Evolutionary conservation across 2,888 invertebrate species (phyloP).

Genomic region (Agrotis ipsilon): DNA sequence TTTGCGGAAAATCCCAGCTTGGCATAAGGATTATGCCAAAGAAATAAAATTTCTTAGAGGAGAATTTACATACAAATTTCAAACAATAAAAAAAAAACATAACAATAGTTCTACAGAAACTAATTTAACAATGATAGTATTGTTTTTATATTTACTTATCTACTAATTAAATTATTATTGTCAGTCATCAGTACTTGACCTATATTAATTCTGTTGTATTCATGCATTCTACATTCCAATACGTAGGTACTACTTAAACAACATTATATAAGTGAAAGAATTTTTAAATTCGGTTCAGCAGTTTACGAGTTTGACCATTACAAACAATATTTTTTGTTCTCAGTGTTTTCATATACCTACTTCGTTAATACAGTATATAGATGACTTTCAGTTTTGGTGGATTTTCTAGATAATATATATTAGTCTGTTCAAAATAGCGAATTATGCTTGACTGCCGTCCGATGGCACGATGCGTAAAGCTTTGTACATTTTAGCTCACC

Average conservation of each 20-base stretch:
- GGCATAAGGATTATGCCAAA: slow-evolving; percentile 1
- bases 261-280: too few relatives aligned
- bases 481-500: slow-evolving; percentile 30
- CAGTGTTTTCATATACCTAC: too few relatives aligned
- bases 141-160: neutral
- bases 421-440: neutral
- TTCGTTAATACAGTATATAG: too few relatives aligned
- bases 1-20: neutral
- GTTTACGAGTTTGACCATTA: too few relatives aligned
- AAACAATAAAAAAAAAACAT: too few relatives aligned
- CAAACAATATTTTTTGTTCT: too few relatives aligned
- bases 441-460: slow-evolving; percentile 6
- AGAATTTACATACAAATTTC: too few relatives aligned
- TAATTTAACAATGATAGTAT: neutral
- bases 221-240: neutral
- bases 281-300: too few relatives aligned
- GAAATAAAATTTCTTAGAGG: neutral
- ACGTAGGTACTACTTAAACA: neutral
- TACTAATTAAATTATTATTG: slow-evolving; percentile 13
- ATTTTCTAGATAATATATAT: too few relatives aligned
- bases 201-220: slow-evolving; percentile 3
- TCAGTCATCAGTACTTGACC: slow-evolving; percentile 3
- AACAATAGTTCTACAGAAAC: too few relatives aligned
- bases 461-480: slow-evolving; percentile 12
- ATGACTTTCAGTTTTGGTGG: too few relatives aligned